Conservation (phyloP, 1,140 invertebrate genomes). For the Paraescarpia echinospica region DNA sequence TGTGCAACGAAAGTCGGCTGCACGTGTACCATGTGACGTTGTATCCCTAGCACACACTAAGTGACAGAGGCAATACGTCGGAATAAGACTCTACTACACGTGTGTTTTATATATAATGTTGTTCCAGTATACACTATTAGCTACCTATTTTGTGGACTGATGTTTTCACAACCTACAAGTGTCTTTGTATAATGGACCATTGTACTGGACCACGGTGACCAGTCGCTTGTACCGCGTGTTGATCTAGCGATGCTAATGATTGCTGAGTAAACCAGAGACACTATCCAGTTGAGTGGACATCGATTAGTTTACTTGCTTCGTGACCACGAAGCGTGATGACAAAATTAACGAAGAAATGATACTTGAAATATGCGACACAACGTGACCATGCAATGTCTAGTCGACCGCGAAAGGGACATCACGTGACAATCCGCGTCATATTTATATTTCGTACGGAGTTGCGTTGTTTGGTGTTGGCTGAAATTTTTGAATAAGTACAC, state of each 20-base stretch:
- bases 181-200: background rate
- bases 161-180: background rate
- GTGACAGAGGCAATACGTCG: no score
- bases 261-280: background rate
- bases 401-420: background rate
- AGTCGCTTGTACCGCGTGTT: background rate
- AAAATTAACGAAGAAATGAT: background rate
- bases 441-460: no score
- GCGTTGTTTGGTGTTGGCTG: background rate
- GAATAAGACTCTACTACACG: no score
- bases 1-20: no score
- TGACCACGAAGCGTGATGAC: background rate
- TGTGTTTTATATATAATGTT: no score
- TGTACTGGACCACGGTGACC: background rate
- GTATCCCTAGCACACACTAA: no score
- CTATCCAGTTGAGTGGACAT: background rate
- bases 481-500: background rate
- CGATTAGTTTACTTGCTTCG: background rate
- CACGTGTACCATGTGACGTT: no score
- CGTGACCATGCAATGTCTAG: background rate
- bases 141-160: background rate
- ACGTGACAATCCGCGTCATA: background rate
- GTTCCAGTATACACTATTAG: background rate
- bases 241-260: background rate
- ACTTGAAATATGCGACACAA: background rate